Evolutionary conservation across 2,888 invertebrate genomes (phyloP), one percentile per base, ranked within the genome.

Genomic region (Syritta pipiens): DNA sequence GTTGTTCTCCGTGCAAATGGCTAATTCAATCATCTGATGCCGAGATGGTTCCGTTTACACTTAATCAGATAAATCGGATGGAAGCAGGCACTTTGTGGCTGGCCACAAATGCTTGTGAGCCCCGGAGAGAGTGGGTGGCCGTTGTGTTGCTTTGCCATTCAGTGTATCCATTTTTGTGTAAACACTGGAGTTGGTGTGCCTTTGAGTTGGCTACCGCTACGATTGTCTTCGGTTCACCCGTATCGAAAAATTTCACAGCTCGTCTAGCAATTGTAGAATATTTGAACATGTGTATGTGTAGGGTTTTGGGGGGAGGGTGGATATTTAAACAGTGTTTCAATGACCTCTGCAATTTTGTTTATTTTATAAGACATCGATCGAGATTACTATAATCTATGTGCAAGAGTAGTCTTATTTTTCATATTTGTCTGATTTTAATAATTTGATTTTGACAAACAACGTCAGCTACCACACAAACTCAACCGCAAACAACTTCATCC

Each of bases 11-110:
- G 71, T 81, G 67, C 79, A 86, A 86, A 86, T 86, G 85, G 83
- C 86, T 86, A 86, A 86, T 86, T 86, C 86, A 86, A 86, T 86
- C 86, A 86, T 84, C 84, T 83, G 79, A 79, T 74, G 79, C 79
- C 67, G 79, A 79, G 79, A 79, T 79, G 79, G 81, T 83, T 83
- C 82, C 82, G 83, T 82, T 82, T 82, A 82, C 82, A 82, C 82
- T 83, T 82, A 82, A 82, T 82, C 83, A 82, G 82, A 83, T 82
- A 83, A 81, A 81, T 81, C 81, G 67, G 81, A 81, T 81, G 81
- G 76, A 76, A 82, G 83, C 82, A 82, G 81, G 82, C 83, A 82
- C 83, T 83, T 82, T 83, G 82, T 81, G 82, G 82, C 68, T 82
- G 71, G 81, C 83, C 83, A 79, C 81, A 83, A 81, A 79, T 79